Conservation (phyloP, 2,797 vertebrate species). For the Dicrostonyx torquatus region DNA sequence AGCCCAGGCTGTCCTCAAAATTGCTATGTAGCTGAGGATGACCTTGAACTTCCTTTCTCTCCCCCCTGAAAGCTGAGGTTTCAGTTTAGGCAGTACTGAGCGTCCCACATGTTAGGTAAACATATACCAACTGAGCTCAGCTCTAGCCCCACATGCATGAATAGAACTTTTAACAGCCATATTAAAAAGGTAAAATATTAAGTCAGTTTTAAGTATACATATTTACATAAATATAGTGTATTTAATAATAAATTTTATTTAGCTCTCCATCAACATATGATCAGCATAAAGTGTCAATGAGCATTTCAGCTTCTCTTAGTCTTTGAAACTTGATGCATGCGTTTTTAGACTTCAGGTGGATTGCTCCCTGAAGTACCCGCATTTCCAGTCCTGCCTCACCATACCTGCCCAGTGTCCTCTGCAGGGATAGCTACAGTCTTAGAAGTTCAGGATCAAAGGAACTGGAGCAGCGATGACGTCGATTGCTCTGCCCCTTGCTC, state of each 20-base stretch:
- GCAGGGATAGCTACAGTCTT: accelerated
- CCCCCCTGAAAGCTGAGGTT: not conserved
- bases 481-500: not conserved
- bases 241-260: constrained; percentile 30
- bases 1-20: not conserved
- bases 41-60: not conserved
- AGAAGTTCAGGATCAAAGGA: not conserved
- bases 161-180: not conserved
- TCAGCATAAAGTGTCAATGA: not conserved
- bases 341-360: not conserved
- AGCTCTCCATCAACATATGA: not conserved
- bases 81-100: not conserved
- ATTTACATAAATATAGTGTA: not conserved
- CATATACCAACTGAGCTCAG: not conserved
- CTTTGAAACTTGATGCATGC: not conserved
- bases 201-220: constrained; percentile 14
- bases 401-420: not conserved
- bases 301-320: not conserved
- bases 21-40: not conserved
- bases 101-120: not conserved
- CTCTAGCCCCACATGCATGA: accelerated
- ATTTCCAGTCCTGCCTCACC: not conserved
- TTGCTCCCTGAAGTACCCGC: not conserved
- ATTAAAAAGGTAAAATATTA: not conserved
- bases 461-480: not conserved